A percentile compares a stretch with the other conserved stretches of the same genome.
Conservation (phyloP, 2,113 vertebrate species). For the Sula dactylatra region DNA sequence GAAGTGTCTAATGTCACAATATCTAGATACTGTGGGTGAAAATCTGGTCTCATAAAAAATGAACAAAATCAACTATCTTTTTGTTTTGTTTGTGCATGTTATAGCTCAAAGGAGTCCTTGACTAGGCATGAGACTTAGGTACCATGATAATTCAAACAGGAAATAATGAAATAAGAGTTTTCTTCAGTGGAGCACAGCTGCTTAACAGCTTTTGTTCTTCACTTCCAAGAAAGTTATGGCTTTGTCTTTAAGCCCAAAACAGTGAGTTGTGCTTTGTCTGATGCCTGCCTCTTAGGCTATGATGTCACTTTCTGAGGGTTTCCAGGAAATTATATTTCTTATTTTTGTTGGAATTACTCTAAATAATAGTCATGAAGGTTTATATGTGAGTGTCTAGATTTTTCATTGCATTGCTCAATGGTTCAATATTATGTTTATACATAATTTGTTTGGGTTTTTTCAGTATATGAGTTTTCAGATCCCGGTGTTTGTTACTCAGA, state of each 20-base stretch:
- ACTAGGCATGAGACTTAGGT: background rate
- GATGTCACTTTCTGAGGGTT: background rate
- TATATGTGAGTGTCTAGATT: background rate
- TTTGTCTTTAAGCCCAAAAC: background rate
- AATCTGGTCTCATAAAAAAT: background rate
- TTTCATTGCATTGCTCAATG: background rate
- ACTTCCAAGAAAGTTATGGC: background rate
- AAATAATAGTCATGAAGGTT: background rate
- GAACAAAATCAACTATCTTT: background rate
- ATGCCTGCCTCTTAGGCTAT: background rate
- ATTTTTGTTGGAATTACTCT: background rate
- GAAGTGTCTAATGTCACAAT: background rate
- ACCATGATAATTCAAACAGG: background rate
- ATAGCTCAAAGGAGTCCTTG: background rate
- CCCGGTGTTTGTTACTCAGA: background rate
- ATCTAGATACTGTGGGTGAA: background rate
- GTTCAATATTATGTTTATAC: background rate
- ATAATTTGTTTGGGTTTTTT: background rate
- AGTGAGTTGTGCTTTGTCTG: background rate
- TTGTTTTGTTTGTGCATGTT: background rate
- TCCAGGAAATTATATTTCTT: background rate
- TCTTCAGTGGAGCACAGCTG: background rate
- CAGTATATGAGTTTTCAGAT: conserved; percentile 28
- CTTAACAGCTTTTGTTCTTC: background rate
- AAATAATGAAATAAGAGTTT: background rate